A percentile compares a stretch with the other conserved stretches of the same genome.
These are phyloP conservation scores for Stomatorhinus walkeri DNA, from an alignment of 2,797 vertebrate species.

Conservation along the genomic window DNA sequence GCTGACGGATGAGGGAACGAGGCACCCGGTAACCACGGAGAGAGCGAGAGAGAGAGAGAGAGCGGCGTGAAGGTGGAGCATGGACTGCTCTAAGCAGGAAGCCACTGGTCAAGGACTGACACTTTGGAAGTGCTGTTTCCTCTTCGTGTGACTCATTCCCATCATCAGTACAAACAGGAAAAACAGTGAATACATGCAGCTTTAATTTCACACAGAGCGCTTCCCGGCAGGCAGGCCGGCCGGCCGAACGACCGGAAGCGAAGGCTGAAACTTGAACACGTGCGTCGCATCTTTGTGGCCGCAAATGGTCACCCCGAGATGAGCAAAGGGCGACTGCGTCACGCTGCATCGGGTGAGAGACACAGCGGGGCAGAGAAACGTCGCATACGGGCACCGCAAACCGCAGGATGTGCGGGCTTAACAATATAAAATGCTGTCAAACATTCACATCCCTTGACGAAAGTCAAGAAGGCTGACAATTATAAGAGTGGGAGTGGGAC, in stretches of 20 bases:
- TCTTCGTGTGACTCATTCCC: neutral
- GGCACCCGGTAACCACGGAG: neutral
- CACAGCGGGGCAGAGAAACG: neutral
- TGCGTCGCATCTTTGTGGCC: neutral
- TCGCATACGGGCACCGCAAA: neutral
- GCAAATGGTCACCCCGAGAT: neutral
- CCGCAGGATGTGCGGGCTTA: slow-evolving; percentile 22
- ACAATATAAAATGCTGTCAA: slow-evolving; percentile 52
- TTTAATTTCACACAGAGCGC: neutral
- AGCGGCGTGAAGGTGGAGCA: neutral
- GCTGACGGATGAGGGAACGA: slow-evolving; percentile 24
- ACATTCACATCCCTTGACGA: slow-evolving; percentile 43
- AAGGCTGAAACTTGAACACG: neutral
- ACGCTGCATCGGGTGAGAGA: neutral
- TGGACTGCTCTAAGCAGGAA: neutral
- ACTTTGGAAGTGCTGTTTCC: neutral
- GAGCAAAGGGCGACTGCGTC: neutral
- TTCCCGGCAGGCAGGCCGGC: neutral
- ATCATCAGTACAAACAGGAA: neutral
- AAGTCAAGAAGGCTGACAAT: slow-evolving; percentile 42
- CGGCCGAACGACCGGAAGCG: neutral
- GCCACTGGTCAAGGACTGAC: neutral
- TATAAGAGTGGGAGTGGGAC: slow-evolving; percentile 20
- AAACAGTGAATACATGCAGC: neutral
- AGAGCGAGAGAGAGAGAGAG: slow-evolving; percentile 20